Percentiles rank a stretch among this genome's conserved stretches.
Conservation (phyloP, 2,113 vertebrate genomes). For the Vicugna pacos region DNA sequence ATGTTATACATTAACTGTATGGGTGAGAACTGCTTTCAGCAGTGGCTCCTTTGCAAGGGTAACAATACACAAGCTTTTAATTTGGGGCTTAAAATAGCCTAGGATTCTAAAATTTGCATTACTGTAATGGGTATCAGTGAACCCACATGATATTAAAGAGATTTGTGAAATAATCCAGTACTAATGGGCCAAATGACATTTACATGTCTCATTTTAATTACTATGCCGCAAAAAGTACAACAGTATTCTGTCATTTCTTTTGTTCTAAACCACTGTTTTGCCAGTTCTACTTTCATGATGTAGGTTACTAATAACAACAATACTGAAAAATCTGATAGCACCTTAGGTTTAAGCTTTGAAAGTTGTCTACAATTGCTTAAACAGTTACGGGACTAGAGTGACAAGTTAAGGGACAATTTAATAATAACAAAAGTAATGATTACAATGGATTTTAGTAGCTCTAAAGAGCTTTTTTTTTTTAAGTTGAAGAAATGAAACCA, state of each 20-base stretch:
- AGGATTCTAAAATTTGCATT: conserved; percentile 53
- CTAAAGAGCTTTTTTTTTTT: background rate
- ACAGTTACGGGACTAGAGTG: conserved; percentile 43
- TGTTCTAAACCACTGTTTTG: conserved; percentile 49
- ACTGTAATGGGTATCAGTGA: conserved; percentile 17
- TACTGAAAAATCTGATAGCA: conserved; percentile 54
- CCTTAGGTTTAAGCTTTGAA: conserved; percentile 31
- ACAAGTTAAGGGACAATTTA: conserved; percentile 57
- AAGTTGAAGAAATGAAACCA: conserved; percentile 29
- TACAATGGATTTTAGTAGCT: conserved; percentile 32
- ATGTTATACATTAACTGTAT: background rate
- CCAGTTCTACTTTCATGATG: background rate
- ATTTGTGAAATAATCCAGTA: conserved; percentile 62
- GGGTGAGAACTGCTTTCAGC: background rate
- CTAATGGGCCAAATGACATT: conserved; percentile 72
- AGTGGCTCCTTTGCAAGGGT: background rate
- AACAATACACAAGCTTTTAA: background rate
- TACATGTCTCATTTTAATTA: conserved; percentile 75
- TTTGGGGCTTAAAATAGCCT: conserved; percentile 52
- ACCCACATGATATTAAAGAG: conserved; percentile 29
- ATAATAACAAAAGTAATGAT: conserved; percentile 54
- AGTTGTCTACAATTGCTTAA: conserved; percentile 50
- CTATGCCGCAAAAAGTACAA: background rate
- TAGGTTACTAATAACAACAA: conserved; percentile 56
- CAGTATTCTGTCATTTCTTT: conserved; percentile 58